Evolutionary conservation across 1,140 invertebrate species (phyloP).

Genomic region (Ceratosolen fusciceps): DNA sequence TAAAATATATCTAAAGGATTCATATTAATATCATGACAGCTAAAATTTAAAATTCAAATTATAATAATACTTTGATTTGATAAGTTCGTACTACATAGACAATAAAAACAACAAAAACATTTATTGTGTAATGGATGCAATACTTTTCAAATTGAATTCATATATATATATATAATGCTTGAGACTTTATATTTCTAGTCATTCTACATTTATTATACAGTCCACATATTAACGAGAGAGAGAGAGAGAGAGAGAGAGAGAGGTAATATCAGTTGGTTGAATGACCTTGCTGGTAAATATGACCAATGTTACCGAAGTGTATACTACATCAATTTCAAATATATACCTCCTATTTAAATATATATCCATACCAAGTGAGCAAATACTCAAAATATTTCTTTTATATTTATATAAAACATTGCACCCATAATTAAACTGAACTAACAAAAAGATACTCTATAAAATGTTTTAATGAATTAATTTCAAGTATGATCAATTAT

Average conservation of each 20-base stretch:
- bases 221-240: constrained; percentile 64
- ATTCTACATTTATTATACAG: constrained; percentile 61
- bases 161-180: constrained; percentile 3
- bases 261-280: background rate
- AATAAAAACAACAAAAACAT: constrained; percentile 23
- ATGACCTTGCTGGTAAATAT: constrained; percentile 13
- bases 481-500: too few relatives aligned
- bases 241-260: constrained; percentile 43
- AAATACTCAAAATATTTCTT: background rate
- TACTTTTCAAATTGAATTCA: background rate
- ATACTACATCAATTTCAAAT: background rate
- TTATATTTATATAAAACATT: background rate
- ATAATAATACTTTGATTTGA: constrained; percentile 14
- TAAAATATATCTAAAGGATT: too few relatives aligned
- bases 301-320: background rate
- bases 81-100: constrained; percentile 3
- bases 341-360: too few relatives aligned
- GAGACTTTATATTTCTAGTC: background rate
- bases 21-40: too few relatives aligned
- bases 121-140: background rate
- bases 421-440: too few relatives aligned
- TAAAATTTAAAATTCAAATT: constrained; percentile 39
- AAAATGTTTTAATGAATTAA: too few relatives aligned
- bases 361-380: too few relatives aligned
- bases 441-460: too few relatives aligned